Evolutionary conservation across 2,113 vertebrate species (phyloP).

Genomic region (Pelecanoides urinatrix): DNA sequence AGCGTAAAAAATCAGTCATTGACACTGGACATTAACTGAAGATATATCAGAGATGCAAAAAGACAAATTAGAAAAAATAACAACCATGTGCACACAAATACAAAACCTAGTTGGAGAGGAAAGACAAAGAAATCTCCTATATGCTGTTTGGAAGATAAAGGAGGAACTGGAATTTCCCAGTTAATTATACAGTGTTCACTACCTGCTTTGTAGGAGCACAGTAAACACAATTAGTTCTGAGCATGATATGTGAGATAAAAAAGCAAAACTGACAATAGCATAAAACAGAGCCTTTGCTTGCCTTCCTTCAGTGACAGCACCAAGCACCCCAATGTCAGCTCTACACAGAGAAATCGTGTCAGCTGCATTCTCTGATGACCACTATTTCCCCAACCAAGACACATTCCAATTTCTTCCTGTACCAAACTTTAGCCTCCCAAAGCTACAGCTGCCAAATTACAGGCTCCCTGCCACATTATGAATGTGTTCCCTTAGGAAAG

Average conservation of each 20-base stretch:
- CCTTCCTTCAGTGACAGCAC: slow-evolving; percentile 11
- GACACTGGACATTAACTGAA: not conserved
- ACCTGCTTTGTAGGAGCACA: slow-evolving; percentile 20
- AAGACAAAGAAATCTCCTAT: not conserved
- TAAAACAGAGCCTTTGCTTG: not conserved
- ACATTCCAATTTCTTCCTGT: slow-evolving; percentile 66
- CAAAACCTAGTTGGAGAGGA: not conserved
- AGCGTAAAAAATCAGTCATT: not conserved
- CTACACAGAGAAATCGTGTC: not conserved
- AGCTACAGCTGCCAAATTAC: slow-evolving; percentile 41
- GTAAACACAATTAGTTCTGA: slow-evolving; percentile 63
- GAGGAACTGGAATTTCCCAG: not conserved
- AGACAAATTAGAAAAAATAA: not conserved
- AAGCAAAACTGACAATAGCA: slow-evolving; percentile 42
- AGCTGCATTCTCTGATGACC: slow-evolving; percentile 28
- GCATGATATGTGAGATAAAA: slow-evolving; percentile 26
- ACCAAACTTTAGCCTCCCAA: slow-evolving; percentile 47
- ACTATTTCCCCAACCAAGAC: slow-evolving; percentile 41
- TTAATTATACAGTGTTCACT: not conserved
- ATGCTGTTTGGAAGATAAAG: not conserved
- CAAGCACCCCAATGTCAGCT: not conserved
- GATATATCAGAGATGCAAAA: not conserved
- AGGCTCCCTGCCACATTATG: slow-evolving; percentile 43
- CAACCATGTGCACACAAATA: rapidly evolving
- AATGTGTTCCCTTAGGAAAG: slow-evolving; percentile 38